Conservation (phyloP, 2,113 vertebrate species). For the Leiothrix lutea region DNA sequence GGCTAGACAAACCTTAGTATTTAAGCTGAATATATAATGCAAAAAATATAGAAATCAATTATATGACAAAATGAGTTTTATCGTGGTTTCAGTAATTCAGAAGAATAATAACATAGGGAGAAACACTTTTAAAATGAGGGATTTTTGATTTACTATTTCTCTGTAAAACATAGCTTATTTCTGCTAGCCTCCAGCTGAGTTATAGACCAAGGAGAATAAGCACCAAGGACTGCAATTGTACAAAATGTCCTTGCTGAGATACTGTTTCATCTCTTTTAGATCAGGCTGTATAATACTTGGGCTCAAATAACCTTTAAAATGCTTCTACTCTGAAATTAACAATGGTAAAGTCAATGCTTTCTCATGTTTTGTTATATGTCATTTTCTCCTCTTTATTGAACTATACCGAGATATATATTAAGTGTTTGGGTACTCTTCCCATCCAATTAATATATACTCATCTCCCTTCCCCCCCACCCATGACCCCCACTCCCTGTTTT, state of each 20-base stretch:
- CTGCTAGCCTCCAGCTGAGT: background rate
- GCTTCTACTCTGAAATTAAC: background rate
- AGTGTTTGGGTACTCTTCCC: background rate
- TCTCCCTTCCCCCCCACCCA: background rate
- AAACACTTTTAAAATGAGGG: background rate
- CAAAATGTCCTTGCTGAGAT: slow-evolving; percentile 12
- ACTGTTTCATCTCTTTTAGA: background rate
- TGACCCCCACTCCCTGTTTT: background rate
- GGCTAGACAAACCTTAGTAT: background rate
- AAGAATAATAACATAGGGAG: background rate
- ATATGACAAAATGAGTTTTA: background rate
- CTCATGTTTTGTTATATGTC: background rate
- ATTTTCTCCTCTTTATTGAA: background rate
- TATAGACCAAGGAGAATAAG: background rate
- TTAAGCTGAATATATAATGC: background rate
- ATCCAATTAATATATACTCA: background rate
- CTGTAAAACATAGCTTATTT: background rate
- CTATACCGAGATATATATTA: background rate
- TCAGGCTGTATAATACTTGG: background rate
- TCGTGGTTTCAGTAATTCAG: background rate
- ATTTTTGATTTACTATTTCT: slow-evolving; percentile 1
- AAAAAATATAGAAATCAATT: background rate
- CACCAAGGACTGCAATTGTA: background rate
- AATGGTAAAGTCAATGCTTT: background rate
- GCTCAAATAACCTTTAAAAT: background rate